phyloP scores from a whole-genome alignment of 2,888 invertebrate genomes.

The Nomada lathburiana region DNA sequence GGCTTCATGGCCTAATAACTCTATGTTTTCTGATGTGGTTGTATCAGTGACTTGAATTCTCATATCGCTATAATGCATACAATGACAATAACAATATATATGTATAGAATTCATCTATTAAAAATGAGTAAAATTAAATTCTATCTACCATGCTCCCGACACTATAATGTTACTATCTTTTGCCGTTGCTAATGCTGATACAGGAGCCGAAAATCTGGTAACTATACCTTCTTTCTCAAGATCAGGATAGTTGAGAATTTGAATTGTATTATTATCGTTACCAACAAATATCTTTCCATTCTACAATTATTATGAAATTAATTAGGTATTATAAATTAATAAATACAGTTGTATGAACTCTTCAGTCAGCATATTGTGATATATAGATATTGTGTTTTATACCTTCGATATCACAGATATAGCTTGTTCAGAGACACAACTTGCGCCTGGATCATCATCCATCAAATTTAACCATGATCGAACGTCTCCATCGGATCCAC shows the following conservation, averaged over 20 bases:
- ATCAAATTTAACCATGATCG: constrained; percentile 94
- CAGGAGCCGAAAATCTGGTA: constrained; percentile 94
- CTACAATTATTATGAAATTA: constrained; percentile 78
- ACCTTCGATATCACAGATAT: constrained; percentile 88
- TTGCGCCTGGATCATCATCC: constrained; percentile 94
- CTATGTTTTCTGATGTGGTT: constrained; percentile 82
- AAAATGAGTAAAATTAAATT: neutral
- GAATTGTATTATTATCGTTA: constrained; percentile 93
- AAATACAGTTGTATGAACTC: neutral
- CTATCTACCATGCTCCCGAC: constrained; percentile 85
- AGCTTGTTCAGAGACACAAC: constrained; percentile 93
- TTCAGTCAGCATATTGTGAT: neutral
- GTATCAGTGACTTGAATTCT: constrained; percentile 86
- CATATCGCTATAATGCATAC: constrained; percentile 85
- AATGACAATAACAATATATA: constrained; percentile 23
- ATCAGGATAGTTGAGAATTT: constrained; percentile 93
- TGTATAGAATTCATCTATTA: neutral
- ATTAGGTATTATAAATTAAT: neutral
- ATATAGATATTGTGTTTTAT: constrained; percentile 4
- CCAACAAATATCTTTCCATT: constrained; percentile 90
- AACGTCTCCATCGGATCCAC: constrained; percentile 96
- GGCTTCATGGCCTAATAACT: constrained; percentile 87
- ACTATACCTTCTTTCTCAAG: constrained; percentile 93
- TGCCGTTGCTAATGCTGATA: constrained; percentile 91
- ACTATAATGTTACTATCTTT: constrained; percentile 84